These are phyloP conservation scores for Spinus olivaceus DNA, from an alignment of 2,797 vertebrate genomes.

Conservation along the genomic window DNA sequence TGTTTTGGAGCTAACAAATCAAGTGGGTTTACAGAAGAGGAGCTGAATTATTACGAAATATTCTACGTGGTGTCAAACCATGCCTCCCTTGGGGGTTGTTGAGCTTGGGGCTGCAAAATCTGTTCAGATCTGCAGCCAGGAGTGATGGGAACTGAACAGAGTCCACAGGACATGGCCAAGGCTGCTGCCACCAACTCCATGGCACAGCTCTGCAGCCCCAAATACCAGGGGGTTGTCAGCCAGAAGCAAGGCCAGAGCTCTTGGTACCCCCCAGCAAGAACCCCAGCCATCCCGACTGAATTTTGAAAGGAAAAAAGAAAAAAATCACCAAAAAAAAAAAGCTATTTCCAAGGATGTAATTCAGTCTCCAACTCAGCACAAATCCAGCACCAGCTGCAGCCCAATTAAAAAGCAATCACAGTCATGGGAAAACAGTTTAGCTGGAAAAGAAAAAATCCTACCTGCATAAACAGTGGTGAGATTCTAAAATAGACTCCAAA, in stretches of 20 bases:
- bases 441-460: neutral
- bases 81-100: neutral
- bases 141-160: fast-evolving
- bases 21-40: neutral
- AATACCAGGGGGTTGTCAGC: fast-evolving
- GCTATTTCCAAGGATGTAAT: neutral
- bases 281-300: neutral
- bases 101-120: neutral
- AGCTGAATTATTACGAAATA: neutral
- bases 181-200: fast-evolving
- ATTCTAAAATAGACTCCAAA: neutral
- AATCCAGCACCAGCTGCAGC: slow-evolving; percentile 5
- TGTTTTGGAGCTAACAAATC: neutral
- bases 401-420: slow-evolving; percentile 47
- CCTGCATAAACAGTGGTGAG: neutral
- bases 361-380: neutral
- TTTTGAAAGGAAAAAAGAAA: neutral
- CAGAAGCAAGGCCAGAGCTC: neutral
- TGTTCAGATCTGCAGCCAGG: neutral
- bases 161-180: fast-evolving
- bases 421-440: neutral
- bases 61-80: neutral
- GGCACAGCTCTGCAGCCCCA: neutral
- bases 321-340: neutral
- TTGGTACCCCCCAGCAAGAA: neutral